Conservation (phyloP, 2,888 invertebrate genomes). For the Clitarchus hookeri region DNA sequence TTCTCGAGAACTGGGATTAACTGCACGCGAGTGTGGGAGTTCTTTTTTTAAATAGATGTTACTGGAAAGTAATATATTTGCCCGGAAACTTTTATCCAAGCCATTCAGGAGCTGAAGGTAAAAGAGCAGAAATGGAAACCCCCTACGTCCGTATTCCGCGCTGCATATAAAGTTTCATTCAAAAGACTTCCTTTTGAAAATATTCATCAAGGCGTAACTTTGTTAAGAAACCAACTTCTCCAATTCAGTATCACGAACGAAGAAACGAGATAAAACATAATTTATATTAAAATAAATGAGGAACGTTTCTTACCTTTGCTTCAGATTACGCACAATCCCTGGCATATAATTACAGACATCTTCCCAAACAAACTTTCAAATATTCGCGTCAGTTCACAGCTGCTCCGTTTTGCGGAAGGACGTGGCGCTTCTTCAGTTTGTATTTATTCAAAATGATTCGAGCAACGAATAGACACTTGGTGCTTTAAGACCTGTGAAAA, state of each 20-base stretch:
- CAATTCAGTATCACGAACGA: not conserved
- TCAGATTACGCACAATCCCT: not conserved
- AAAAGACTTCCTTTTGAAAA: slow-evolving; percentile 14
- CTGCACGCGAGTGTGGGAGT: not conserved
- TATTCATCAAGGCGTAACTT: not conserved
- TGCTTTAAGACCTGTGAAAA: too few relatives aligned
- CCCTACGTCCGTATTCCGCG: not conserved
- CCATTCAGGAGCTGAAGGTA: not conserved
- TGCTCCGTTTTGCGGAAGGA: too few relatives aligned
- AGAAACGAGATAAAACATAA: not conserved
- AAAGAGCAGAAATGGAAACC: too few relatives aligned
- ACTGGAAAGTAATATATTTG: not conserved
- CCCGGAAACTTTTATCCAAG: not conserved
- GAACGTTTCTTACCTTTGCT: too few relatives aligned
- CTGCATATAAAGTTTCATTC: not conserved
- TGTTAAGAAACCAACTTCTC: not conserved
- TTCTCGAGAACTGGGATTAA: not conserved
- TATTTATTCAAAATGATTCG: too few relatives aligned
- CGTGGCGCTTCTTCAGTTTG: too few relatives aligned
- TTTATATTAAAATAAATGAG: not conserved
- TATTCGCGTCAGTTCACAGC: too few relatives aligned
- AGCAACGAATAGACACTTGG: too few relatives aligned
- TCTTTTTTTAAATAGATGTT: not conserved
- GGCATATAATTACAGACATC: not conserved
- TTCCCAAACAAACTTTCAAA: too few relatives aligned